A percentile compares a stretch with the other conserved stretches of the same genome.
Evolutionary conservation across 1,140 invertebrate species (phyloP).

Genomic region (Neuroterus valhalla): DNA sequence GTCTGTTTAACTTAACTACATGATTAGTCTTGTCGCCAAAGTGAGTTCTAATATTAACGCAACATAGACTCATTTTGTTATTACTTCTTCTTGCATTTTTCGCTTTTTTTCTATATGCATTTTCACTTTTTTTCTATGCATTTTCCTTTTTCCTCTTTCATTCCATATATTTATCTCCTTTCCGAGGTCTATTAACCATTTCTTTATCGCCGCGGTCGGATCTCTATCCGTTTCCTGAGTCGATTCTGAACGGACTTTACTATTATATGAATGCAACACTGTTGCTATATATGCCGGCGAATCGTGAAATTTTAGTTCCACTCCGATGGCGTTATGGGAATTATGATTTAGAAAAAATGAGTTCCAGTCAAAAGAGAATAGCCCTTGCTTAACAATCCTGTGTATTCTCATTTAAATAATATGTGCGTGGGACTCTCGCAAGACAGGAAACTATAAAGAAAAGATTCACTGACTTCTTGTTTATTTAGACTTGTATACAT

Average conservation of each 20-base stretch:
- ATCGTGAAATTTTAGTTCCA: conserved; percentile 26
- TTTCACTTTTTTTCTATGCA: neutral
- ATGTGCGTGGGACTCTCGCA: conserved; percentile 11
- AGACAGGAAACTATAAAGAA: neutral
- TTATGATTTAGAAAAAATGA: conserved; percentile 26
- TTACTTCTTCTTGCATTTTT: neutral
- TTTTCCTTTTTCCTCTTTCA: conserved; percentile 1
- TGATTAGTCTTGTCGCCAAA: neutral
- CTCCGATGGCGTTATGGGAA: conserved; percentile 26
- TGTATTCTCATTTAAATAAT: conserved; percentile 10
- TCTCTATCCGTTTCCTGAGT: conserved; percentile 28
- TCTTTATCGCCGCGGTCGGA: conserved; percentile 28
- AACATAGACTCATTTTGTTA: neutral
- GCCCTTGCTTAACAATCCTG: conserved; percentile 11
- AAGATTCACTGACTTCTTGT: neutral
- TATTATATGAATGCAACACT: conserved; percentile 18
- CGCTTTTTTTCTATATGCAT: neutral
- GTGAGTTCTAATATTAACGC: conserved; percentile 2
- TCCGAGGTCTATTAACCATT: conserved; percentile 22
- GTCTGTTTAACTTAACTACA: neutral
- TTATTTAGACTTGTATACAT: neutral
- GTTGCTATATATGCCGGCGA: conserved; percentile 16
- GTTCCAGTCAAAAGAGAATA: conserved; percentile 26
- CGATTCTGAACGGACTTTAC: neutral
- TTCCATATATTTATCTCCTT: conserved; percentile 12